Base-by-base conservation (phyloP, 1,140 invertebrate species). In the Leptoteleia sp. region DNA sequence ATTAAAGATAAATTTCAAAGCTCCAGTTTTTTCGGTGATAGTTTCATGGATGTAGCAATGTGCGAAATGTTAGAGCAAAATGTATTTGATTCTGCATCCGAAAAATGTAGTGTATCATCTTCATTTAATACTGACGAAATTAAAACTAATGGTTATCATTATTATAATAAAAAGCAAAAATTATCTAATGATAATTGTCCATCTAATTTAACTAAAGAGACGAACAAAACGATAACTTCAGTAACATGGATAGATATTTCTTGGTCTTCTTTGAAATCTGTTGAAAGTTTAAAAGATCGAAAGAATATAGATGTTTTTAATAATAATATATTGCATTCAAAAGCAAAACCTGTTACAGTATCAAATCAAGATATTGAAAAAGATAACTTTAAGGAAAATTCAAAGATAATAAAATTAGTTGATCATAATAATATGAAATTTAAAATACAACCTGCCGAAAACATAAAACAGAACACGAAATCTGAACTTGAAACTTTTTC, bases 1-100 rank as follows among this genome's bases (percentile, higher is more conserved):
- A 22, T 3, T 8, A 61, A 62, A 29, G 38, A 62, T 1, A 64
- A 55, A 33, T 50, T 33, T 40, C 25, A 27, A 0, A 12, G 27
- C 1, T 73, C 70, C 15, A 76, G 42, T 37, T 33, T 48, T 15
- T 77, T 64, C 22, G 45, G 16, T 7, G 68, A 72, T 6, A 67
- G 62, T 37, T 83, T 83, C 50, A 35, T 89, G 0, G 88, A 90
- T 48, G 83, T 80, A 2, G 87, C 88, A 50, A 82, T 88, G 19
- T 87, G 70, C 17, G 82, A 86, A 43, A 62, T 86, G 15, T 79
- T 90, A 8, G 88, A 89, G 5, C 80, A 88, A 78, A 89, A 89
- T 81, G 61, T 88, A 1, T 52, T 86, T 3, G 84, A 83, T 40
- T 80, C 79, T 16, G 80, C 78, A 15, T 82, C 84, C 13, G 83